phyloP scores from a whole-genome alignment of 2,113 vertebrate genomes.

The Triplophysa rosa region DNA sequence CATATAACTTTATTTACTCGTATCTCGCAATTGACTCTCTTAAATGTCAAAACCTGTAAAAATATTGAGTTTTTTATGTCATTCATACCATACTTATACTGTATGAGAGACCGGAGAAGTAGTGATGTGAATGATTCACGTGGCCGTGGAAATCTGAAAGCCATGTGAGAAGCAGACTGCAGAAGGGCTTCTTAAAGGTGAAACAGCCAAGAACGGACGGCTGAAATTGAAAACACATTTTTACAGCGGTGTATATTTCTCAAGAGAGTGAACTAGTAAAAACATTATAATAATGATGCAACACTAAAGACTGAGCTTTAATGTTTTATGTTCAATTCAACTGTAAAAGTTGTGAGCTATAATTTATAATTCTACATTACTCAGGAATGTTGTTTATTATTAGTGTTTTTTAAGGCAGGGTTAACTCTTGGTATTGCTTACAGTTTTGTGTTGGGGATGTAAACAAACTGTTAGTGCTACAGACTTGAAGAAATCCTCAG shows the following conservation, averaged over 20 bases:
- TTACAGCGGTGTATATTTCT: not conserved
- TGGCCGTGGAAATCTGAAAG: not conserved
- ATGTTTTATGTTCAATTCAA: too few species aligned
- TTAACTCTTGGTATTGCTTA: too few species aligned
- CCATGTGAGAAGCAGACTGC: not conserved
- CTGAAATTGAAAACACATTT: not conserved
- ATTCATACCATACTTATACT: not conserved
- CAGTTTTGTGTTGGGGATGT: too few species aligned
- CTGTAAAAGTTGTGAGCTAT: too few species aligned
- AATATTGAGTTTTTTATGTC: not conserved
- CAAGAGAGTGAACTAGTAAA: too few species aligned
- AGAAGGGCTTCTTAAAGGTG: not conserved
- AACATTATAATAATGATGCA: not conserved
- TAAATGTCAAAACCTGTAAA: not conserved
- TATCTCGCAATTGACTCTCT: not conserved
- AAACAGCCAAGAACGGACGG: not conserved
- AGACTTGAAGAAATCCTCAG: too few species aligned
- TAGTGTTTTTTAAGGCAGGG: too few species aligned
- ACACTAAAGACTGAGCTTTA: not conserved
- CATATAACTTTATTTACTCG: too few species aligned
- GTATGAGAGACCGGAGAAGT: not conserved
- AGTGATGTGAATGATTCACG: not conserved
- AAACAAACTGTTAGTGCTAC: too few species aligned
- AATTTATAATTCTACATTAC: too few species aligned
- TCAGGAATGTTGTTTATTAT: too few species aligned